Conservation (phyloP, 2,797 vertebrate species). For the Lagorchestes hirsutus region DNA sequence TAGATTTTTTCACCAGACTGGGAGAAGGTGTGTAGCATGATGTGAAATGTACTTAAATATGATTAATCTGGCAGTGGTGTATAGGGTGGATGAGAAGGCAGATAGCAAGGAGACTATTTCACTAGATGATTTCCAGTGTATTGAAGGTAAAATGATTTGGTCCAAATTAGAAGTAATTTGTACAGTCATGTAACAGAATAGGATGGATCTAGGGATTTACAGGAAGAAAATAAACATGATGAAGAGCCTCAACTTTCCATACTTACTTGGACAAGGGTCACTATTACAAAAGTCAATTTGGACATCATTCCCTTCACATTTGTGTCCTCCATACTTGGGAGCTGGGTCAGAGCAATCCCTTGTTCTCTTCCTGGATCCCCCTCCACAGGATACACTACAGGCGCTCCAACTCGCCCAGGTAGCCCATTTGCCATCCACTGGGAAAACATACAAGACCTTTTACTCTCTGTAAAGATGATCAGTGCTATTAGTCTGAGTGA, state of each 20-base stretch:
- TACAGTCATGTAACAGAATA: conserved; percentile 4
- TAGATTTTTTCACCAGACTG: background rate
- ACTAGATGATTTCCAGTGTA: background rate
- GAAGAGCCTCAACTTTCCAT: conserved; percentile 44
- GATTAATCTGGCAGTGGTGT: background rate
- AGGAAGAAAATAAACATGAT: conserved; percentile 27
- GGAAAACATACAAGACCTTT: conserved; percentile 47
- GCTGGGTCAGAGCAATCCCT: conserved; percentile 92
- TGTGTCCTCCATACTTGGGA: conserved; percentile 91
- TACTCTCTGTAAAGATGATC: background rate
- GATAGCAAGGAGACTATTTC: background rate
- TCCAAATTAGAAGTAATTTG: background rate
- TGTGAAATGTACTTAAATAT: background rate
- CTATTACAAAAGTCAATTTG: conserved; percentile 96
- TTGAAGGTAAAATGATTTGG: background rate
- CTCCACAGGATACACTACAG: conserved; percentile 95
- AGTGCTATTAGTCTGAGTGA: background rate
- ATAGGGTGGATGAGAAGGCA: background rate
- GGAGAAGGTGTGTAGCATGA: background rate
- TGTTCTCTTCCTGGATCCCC: conserved; percentile 92
- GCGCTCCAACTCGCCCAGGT: conserved; percentile 94
- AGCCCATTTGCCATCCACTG: conserved; percentile 97
- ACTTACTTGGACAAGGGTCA: conserved; percentile 95
- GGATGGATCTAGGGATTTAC: background rate
- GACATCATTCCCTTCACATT: conserved; percentile 93